Percentiles rank a stretch among this genome's conserved stretches.
These are phyloP conservation scores for Eupithecia insigniata DNA, from an alignment of 2,888 invertebrate species.

Conservation along the genomic window DNA sequence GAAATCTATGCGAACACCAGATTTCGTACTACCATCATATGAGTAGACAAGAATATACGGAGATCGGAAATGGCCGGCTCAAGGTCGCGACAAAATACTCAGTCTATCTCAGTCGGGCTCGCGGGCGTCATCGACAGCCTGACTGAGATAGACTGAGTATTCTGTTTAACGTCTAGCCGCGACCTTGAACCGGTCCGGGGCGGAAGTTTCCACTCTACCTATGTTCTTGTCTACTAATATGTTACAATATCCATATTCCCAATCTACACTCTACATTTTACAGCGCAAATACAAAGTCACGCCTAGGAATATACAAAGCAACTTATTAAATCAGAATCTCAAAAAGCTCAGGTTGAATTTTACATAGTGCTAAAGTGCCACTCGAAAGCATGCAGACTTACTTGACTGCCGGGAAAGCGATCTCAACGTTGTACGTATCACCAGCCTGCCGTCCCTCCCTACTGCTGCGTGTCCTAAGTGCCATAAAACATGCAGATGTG, in stretches of 20 bases:
- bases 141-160: too few relatives aligned
- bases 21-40: too few relatives aligned
- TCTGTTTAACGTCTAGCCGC: too few relatives aligned
- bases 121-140: too few relatives aligned
- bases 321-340: constrained; percentile 33
- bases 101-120: too few relatives aligned
- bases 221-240: too few relatives aligned
- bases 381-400: constrained; percentile 83
- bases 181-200: too few relatives aligned
- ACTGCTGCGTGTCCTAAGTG: constrained; percentile 87
- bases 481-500: constrained; percentile 83
- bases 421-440: constrained; percentile 95
- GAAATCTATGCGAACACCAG: constrained; percentile 24
- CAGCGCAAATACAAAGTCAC: constrained; percentile 16
- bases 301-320: constrained; percentile 17
- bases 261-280: constrained; percentile 5
- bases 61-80: too few relatives aligned
- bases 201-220: too few relatives aligned
- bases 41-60: too few relatives aligned
- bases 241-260: constrained; percentile 4
- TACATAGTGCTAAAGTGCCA: constrained; percentile 56
- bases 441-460: constrained; percentile 94
- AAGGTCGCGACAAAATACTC: too few relatives aligned
- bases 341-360: constrained; percentile 38
- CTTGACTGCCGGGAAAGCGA: constrained; percentile 96